Conservation (phyloP, 2,113 vertebrate species). For the Lampris incognitus region DNA sequence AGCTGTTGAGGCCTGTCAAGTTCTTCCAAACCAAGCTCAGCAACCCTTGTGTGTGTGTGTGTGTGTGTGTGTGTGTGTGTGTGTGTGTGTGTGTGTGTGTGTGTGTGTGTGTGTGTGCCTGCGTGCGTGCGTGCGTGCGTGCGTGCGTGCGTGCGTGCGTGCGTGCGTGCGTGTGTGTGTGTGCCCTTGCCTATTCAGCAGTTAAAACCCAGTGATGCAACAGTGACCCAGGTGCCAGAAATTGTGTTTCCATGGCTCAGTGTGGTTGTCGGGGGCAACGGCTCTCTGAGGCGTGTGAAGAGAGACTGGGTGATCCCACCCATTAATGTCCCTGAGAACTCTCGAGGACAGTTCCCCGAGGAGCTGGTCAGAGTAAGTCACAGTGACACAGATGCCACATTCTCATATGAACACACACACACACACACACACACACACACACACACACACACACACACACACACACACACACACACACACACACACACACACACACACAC, state of each 20-base stretch:
- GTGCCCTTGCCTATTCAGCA: conserved; percentile 59
- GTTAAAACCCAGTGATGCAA: conserved; percentile 60
- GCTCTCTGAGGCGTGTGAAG: conserved; percentile 91
- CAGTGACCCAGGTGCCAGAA: conserved; percentile 82
- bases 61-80: background rate
- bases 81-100: conserved; percentile 12
- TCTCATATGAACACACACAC: background rate
- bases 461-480: conserved; percentile 5
- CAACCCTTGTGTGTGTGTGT: no score
- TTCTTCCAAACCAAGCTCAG: no score
- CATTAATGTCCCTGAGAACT: conserved; percentile 97
- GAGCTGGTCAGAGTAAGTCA: conserved; percentile 93
- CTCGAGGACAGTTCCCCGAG: conserved; percentile 95
- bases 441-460: conserved; percentile 18
- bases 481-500: background rate
- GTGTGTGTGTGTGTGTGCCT: conserved; percentile 13
- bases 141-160: background rate
- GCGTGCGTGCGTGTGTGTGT: conserved; percentile 11
- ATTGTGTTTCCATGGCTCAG: conserved; percentile 90
- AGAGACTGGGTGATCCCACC: conserved; percentile 99
- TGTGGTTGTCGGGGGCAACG: conserved; percentile 80
- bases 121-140: background rate
- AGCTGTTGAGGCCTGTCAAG: no score
- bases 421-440: conserved; percentile 16
- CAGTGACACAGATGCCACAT: background rate